Conservation (phyloP, 1,140 invertebrate species). For the Zaprionus kolodkinae region DNA sequence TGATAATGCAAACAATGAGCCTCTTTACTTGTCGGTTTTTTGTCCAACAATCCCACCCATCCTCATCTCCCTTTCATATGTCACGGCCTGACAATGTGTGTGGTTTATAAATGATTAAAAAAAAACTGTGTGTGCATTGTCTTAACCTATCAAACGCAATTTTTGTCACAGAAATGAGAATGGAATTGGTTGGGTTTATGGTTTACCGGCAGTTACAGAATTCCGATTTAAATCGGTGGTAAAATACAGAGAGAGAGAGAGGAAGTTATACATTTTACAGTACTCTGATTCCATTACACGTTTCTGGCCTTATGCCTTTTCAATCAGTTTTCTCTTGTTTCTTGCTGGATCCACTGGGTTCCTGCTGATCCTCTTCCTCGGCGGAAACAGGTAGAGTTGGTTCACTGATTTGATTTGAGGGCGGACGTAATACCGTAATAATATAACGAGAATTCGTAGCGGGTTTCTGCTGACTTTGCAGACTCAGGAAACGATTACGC, state of each 20-base stretch:
- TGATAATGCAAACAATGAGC: slow-evolving; percentile 72
- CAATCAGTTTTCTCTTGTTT: slow-evolving; percentile 33
- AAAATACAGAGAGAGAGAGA: too few relatives aligned
- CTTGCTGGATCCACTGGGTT: slow-evolving; percentile 7
- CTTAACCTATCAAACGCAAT: slow-evolving; percentile 67
- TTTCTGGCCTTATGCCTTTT: not conserved
- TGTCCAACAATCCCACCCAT: not conserved
- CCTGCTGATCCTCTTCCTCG: slow-evolving; percentile 18
- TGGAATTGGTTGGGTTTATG: slow-evolving; percentile 16
- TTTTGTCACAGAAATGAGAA: slow-evolving; percentile 57
- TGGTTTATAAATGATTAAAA: slow-evolving; percentile 60
- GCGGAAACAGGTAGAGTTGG: not conserved
- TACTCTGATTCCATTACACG: slow-evolving; percentile 2
- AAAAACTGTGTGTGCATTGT: slow-evolving; percentile 59
- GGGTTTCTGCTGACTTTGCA: slow-evolving; percentile 41
- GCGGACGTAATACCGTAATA: slow-evolving; percentile 56
- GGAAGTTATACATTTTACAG: not conserved
- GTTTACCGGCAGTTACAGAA: not conserved
- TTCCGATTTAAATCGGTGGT: slow-evolving; percentile 18
- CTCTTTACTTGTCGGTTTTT: slow-evolving; percentile 45
- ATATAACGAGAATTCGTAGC: slow-evolving; percentile 42
- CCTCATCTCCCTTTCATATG: slow-evolving; percentile 6
- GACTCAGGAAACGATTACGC: slow-evolving; percentile 57
- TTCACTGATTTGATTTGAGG: slow-evolving; percentile 25
- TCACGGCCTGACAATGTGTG: slow-evolving; percentile 40